phyloP scores from a whole-genome alignment of 2,888 invertebrate genomes.

The Drosophila siamana region DNA sequence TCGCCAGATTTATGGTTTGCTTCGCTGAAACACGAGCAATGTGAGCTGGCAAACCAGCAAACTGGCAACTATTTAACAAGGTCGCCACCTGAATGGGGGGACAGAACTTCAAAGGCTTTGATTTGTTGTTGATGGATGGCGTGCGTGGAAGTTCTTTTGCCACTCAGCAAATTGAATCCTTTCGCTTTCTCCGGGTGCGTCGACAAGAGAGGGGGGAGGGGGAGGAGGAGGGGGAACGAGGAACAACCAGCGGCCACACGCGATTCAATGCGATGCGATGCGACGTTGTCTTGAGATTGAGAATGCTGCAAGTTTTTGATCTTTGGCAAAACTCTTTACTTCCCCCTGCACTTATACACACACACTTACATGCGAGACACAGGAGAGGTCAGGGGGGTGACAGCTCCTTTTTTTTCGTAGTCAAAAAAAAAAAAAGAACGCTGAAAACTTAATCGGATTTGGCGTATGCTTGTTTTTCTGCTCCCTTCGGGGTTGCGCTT shows the following conservation, averaged over 20 bases:
- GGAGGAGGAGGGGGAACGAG: background rate
- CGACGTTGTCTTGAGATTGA: conserved; percentile 52
- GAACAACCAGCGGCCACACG: conserved; percentile 21
- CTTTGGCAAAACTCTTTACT: conserved; percentile 64
- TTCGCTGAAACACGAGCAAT: background rate
- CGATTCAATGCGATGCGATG: conserved; percentile 12
- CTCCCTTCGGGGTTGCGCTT: conserved; percentile 13
- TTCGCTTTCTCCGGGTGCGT: conserved; percentile 70
- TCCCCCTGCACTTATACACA: conserved; percentile 14
- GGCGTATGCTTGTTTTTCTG: conserved; percentile 56
- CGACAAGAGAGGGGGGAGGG: background rate
- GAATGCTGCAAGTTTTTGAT: conserved; percentile 67
- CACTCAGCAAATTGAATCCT: conserved; percentile 71
- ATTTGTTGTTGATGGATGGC: conserved; percentile 60
- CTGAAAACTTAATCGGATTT: conserved; percentile 81
- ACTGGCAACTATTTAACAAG: conserved; percentile 54
- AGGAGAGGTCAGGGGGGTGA: conserved; percentile 30
- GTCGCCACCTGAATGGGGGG: conserved; percentile 6
- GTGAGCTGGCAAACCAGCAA: conserved; percentile 24
- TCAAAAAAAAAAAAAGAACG: conserved; percentile 30
- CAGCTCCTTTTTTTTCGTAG: conserved; percentile 13
- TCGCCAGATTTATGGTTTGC: background rate
- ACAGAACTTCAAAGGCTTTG: conserved; percentile 67
- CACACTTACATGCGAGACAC: conserved; percentile 28
- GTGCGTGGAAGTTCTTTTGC: conserved; percentile 42